phyloP scores from a whole-genome alignment of 2,113 vertebrate genomes.

The Urocitellus parryii region DNA sequence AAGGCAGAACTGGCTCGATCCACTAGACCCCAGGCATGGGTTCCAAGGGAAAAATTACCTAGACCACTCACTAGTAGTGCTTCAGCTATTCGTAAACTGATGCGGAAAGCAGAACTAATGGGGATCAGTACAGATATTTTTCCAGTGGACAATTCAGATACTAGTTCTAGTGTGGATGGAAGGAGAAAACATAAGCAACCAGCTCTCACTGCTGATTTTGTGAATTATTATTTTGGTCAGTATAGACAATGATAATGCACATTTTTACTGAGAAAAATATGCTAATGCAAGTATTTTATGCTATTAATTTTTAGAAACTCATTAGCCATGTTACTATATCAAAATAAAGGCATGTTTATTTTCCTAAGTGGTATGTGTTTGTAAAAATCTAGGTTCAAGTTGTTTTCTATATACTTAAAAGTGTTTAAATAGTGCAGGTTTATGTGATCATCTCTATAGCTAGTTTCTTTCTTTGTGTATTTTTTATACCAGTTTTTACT shows the following conservation, averaged over 20 bases:
- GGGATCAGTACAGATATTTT: slow-evolving; percentile 99
- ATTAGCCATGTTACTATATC: slow-evolving; percentile 18
- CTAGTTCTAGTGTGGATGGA: slow-evolving; percentile 96
- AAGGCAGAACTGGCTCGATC: slow-evolving; percentile 97
- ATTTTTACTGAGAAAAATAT: slow-evolving; percentile 38
- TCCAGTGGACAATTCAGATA: slow-evolving; percentile 97
- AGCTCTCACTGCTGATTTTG: slow-evolving; percentile 97
- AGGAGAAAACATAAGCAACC: slow-evolving; percentile 98
- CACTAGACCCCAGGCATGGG: slow-evolving; percentile 97
- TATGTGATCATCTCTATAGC: slow-evolving; percentile 1
- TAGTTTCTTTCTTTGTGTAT: slow-evolving; percentile 65
- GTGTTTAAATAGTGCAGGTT: slow-evolving; percentile 42
- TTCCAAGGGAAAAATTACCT: slow-evolving; percentile 97
- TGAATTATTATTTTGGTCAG: slow-evolving; percentile 99
- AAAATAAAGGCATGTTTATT: slow-evolving; percentile 53
- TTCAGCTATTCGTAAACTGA: slow-evolving; percentile 97
- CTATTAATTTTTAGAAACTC: slow-evolving; percentile 51
- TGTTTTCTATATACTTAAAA: slow-evolving; percentile 45
- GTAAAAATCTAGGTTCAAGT: slow-evolving; percentile 28
- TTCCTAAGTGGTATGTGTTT: slow-evolving; percentile 53
- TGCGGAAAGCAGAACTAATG: slow-evolving; percentile 98
- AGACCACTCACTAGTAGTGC: slow-evolving; percentile 97
- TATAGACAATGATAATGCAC: slow-evolving; percentile 38
- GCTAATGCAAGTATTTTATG: slow-evolving; percentile 29
- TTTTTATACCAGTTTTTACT: slow-evolving; percentile 56